These are phyloP conservation scores for Girardinus metallicus DNA, from an alignment of 2,797 vertebrate species.

Conservation along the genomic window DNA sequence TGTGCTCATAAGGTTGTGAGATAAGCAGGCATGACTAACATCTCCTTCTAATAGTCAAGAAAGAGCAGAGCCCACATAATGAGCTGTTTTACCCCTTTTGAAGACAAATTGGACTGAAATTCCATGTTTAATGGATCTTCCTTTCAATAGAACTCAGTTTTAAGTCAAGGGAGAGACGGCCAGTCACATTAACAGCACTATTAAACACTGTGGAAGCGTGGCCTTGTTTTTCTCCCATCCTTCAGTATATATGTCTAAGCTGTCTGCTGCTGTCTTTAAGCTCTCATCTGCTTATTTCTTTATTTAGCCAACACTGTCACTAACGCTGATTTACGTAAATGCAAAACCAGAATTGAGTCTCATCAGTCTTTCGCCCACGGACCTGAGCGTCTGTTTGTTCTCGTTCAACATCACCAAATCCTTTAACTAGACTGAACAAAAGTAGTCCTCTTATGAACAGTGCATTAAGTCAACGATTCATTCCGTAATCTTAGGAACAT, in stretches of 20 bases:
- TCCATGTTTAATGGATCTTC: constrained; percentile 82
- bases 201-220: constrained; percentile 32
- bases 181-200: constrained; percentile 40
- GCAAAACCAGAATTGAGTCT: constrained; percentile 30
- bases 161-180: constrained; percentile 59
- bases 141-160: constrained; percentile 74
- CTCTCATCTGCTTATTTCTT: constrained; percentile 45
- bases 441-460: neutral
- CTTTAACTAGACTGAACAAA: constrained; percentile 15
- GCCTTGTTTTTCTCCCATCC: constrained; percentile 42
- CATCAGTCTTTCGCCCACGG: constrained; percentile 21
- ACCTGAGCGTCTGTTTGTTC: constrained; percentile 38
- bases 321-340: constrained; percentile 45
- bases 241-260: constrained; percentile 50
- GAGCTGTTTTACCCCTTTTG: constrained; percentile 86
- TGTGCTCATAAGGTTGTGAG: constrained; percentile 94
- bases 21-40: constrained; percentile 95
- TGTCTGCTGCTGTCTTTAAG: constrained; percentile 54
- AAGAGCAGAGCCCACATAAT: constrained; percentile 87
- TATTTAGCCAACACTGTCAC: constrained; percentile 51
- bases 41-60: constrained; percentile 91
- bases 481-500: neutral
- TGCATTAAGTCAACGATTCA: neutral
- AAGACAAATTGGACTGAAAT: constrained; percentile 86
- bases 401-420: constrained; percentile 11